Percentiles rank a stretch among this genome's conserved stretches.
Evolutionary conservation across 2,797 vertebrate genomes (phyloP).

Genomic region (Philypnodon macrostomus): DNA sequence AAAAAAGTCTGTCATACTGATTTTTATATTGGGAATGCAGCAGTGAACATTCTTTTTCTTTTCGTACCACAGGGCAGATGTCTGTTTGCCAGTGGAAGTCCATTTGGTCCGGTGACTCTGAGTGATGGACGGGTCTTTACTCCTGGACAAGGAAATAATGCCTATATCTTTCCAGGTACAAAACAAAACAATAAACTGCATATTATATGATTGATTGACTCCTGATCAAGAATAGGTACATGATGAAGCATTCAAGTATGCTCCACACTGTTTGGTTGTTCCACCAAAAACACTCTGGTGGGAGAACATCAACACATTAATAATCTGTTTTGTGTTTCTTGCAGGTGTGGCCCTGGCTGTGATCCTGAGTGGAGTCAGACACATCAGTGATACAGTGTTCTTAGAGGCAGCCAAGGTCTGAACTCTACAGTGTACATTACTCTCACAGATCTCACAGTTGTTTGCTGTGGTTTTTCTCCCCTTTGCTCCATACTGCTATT

Average conservation of each 20-base stretch:
- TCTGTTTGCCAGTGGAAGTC: conserved; percentile 95
- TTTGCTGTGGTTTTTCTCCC: conserved; percentile 3
- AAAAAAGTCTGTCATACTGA: no score
- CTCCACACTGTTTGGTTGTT: no score
- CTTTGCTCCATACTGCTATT: conserved; percentile 5
- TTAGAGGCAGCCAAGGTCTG: conserved; percentile 94
- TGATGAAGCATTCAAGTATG: no score
- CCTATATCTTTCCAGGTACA: conserved; percentile 95
- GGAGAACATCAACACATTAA: background rate
- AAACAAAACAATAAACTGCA: background rate
- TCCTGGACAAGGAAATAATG: conserved; percentile 96
- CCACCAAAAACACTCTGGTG: no score
- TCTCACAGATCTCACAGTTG: background rate
- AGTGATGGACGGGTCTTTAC: conserved; percentile 83
- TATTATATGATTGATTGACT: background rate
- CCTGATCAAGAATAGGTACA: no score
- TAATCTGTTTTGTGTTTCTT: conserved; percentile 1
- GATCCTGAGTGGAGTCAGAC: conserved; percentile 90
- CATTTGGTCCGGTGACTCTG: conserved; percentile 87
- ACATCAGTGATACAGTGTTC: conserved; percentile 93
- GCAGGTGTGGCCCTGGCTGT: conserved; percentile 93
- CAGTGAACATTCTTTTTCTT: no score
- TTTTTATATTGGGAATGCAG: no score
- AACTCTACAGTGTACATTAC: conserved; percentile 8
- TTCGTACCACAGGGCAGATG: conserved; percentile 82